phyloP scores from a whole-genome alignment of 2,888 invertebrate genomes.

The Sesia apiformis region DNA sequence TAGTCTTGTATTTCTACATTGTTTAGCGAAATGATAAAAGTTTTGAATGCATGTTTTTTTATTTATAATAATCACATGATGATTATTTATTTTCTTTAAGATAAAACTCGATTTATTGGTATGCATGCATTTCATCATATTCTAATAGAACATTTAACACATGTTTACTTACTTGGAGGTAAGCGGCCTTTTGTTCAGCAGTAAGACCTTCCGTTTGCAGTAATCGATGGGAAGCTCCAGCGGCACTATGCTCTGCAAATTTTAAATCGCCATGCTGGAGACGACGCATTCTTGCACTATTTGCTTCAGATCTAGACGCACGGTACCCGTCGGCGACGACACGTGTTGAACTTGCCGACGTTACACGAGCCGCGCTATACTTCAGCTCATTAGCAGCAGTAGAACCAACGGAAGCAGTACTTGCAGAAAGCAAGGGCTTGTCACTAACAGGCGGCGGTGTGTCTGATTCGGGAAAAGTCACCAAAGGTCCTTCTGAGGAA shows the following conservation, averaged over 20 bases:
- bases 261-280: conserved; percentile 88
- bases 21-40: too few relatives aligned
- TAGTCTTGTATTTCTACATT: too few relatives aligned
- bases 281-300: conserved; percentile 66
- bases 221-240: conserved; percentile 84
- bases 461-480: conserved; percentile 88
- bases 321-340: conserved; percentile 88
- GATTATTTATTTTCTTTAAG: background rate
- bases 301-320: conserved; percentile 75
- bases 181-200: conserved; percentile 88
- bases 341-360: conserved; percentile 82
- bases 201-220: conserved; percentile 89
- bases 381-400: conserved; percentile 81
- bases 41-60: too few relatives aligned
- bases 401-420: conserved; percentile 48
- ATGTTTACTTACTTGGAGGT: conserved; percentile 79
- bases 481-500: conserved; percentile 77
- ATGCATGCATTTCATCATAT: background rate
- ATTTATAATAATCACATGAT: too few relatives aligned
- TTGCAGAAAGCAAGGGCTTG: conserved; percentile 61
- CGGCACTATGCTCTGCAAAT: conserved; percentile 86
- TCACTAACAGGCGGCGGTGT: conserved; percentile 77
- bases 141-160: background rate
- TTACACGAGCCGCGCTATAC: conserved; percentile 88
- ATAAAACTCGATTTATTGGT: background rate